Evolutionary conservation across 2,888 invertebrate genomes (phyloP).

Genomic region (Agonopterix arenella): DNA sequence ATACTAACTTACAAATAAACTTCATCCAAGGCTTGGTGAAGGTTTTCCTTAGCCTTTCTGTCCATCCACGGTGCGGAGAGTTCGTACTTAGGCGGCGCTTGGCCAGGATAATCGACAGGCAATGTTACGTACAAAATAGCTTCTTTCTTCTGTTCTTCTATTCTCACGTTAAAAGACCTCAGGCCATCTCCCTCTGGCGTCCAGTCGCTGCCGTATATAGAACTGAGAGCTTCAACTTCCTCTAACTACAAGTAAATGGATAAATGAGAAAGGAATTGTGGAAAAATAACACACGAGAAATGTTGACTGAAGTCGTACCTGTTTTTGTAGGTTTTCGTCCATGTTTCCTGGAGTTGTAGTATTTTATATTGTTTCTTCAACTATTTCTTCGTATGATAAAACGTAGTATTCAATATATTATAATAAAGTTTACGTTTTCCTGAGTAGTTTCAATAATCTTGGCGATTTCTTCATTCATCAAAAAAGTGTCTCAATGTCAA

Average conservation of each 20-base stretch:
- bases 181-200: constrained; percentile 73
- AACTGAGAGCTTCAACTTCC: constrained; percentile 83
- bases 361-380: no score
- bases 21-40: constrained; percentile 77
- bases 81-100: constrained; percentile 81
- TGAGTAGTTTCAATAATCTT: no score
- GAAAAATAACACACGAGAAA: not conserved
- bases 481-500: no score
- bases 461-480: no score
- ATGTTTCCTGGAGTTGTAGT: not conserved
- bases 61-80: constrained; percentile 84
- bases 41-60: constrained; percentile 71
- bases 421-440: no score
- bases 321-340: not conserved
- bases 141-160: constrained; percentile 64
- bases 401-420: no score
- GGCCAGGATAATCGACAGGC: constrained; percentile 79
- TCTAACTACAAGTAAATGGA: constrained; percentile 59
- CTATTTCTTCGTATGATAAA: no score
- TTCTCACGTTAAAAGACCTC: constrained; percentile 77
- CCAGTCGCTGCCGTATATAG: constrained; percentile 86
- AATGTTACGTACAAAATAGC: constrained; percentile 80
- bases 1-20: constrained; percentile 84
- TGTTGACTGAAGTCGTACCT: not conserved
- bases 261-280: not conserved